Base-by-base conservation (phyloP, 2,113 vertebrate genomes). In the Oncorhynchus mykiss region DNA sequence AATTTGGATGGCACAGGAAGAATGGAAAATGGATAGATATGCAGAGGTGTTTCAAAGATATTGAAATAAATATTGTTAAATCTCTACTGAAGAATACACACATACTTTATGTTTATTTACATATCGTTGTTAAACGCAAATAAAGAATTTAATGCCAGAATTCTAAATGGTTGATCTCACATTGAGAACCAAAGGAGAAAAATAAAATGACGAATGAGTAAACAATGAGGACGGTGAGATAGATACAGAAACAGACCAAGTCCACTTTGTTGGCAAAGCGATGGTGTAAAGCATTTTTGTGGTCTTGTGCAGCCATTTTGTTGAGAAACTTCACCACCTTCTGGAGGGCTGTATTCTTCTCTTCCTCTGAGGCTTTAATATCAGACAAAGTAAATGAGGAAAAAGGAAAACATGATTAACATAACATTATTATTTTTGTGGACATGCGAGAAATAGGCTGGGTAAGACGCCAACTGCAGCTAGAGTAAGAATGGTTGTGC, bases 271-370 rank as follows among this genome's bases (percentile, higher is more conserved):
- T 20, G 2, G 90, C 92, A 67, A 90, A 34, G 1, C 1, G 29
- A 24, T 71, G 5, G 12, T 60, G 2, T 14, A 18, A 75, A 11
- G 82, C 27, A 5, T 1, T 72, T 25, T 90, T 27, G 8, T 4
- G 6, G 1, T 84, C 51, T 1, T 83, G n/a, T 18, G 71, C n/a
- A 0, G 85, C 60, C 20, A 81, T 14, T 29, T 39, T 77, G 5
- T 93, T 82, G 71, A 94, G 72, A 75, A 91, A 82, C 20, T 64
- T 66, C 5, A 83, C 70, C 74, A 93, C 74, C 71, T 82, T 87
- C 66, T 73, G 67, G 59, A 92, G 80, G 59, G 81, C 59, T 3
- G 60, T 74, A 27, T 4, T 48, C 22, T 78, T 8, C 48, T 82
- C 80, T 29, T 67, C 29, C 14, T 83, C 82, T 2, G 2, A 51